phyloP scores from a whole-genome alignment of 2,113 vertebrate genomes.

The Athene noctua region DNA sequence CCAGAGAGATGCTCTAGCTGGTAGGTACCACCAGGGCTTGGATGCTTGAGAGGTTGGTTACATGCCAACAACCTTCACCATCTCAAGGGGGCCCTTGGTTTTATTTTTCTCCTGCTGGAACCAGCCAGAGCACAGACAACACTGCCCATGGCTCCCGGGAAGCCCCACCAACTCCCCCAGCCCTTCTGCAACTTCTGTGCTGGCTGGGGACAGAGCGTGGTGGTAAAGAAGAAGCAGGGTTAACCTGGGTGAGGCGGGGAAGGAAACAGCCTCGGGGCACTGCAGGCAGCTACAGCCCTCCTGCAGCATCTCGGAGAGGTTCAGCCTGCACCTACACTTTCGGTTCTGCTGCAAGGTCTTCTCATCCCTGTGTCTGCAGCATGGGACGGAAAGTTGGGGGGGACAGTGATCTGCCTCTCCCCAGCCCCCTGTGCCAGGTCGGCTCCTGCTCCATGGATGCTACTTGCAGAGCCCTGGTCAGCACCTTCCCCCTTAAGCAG shows the following conservation, averaged over 20 bases:
- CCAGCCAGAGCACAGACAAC: background rate
- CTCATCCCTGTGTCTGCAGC: background rate
- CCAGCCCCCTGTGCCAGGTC: background rate
- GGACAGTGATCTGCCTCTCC: rapidly evolving
- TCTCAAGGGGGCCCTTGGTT: background rate
- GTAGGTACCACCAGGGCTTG: background rate
- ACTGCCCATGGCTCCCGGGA: rapidly evolving
- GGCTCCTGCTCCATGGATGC: background rate
- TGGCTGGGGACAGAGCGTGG: background rate
- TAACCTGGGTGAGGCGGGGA: background rate
- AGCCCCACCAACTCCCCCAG: background rate
- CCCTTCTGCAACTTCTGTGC: background rate
- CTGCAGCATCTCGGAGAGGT: background rate
- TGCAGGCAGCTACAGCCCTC: background rate
- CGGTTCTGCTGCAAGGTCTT: background rate
- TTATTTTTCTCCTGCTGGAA: background rate
- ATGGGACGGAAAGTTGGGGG: rapidly evolving
- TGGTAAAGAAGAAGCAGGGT: background rate
- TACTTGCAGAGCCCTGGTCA: background rate
- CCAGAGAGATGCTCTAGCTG: background rate
- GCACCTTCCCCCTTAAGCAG: background rate
- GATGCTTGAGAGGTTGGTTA: background rate
- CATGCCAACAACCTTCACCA: background rate
- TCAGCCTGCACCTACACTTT: background rate
- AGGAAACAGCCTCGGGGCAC: rapidly evolving